Evolutionary conservation across 2,113 vertebrate species (phyloP), one percentile per base, ranked within the genome.

Genomic region (Okapia johnstoni): DNA sequence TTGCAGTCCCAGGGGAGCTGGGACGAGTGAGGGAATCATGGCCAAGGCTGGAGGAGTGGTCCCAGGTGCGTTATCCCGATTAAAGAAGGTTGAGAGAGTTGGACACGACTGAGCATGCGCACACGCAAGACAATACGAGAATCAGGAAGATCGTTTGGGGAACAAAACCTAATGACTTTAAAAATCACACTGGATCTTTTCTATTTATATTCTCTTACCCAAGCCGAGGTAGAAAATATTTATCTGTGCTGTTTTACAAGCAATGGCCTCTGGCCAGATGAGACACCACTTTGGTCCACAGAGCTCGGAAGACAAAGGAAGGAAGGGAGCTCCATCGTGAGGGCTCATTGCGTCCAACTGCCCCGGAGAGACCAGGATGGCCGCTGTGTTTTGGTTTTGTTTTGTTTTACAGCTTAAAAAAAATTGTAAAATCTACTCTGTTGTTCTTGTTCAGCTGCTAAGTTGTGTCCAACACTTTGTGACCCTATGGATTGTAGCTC

Each of bases 121-220:
- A 36, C 36, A 26, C 12, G 40, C 70, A 43, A 25, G 70, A 46
- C 52, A 6, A 1, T 0, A 2, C 1, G 23, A 46, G 13, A 86
- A 28, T 58, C 43, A 33, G 96, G 30, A 50, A 80, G 40, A 70
- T 19, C 2, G 0, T 87, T 26, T 89, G 90, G 94, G 89, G 93
- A 97, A 70, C 73, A 89, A 88, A 97, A 95, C 43, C 1, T 16
- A 80, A 96, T 91, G 58, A 70, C 96, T 98, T 98, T 95, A 95
- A 93, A 97, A 98, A 90, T 86, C 87, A 96, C 91, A n/a, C 52
- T 4, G 61, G 88, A 54, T 57, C 33, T 50, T 57, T 93, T 90
- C 94, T 92, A 54, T 89, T 61, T 91, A 63, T 79, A 86, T 33
- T 61, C 86, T 70, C 86, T 84, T 90, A 54, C 46, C 66, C 58